These are phyloP conservation scores for Neoitamus cyanurus DNA, from an alignment of 2,888 invertebrate genomes.

Conservation along the genomic window DNA sequence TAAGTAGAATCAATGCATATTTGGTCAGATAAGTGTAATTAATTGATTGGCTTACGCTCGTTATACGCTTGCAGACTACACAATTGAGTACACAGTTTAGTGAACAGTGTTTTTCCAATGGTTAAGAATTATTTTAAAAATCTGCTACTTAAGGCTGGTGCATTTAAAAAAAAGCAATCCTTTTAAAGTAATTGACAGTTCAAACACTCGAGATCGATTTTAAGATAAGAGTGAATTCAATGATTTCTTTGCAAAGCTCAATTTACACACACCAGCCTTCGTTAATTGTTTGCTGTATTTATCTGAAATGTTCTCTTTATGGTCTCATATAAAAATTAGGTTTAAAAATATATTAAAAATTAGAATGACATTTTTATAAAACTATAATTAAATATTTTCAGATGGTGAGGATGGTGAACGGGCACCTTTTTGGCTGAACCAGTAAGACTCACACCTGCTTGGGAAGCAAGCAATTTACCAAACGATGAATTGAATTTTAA, in stretches of 20 bases:
- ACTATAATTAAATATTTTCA: constrained; percentile 33
- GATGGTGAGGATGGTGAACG: constrained; percentile 66
- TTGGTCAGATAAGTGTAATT: neutral
- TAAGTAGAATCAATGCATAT: neutral
- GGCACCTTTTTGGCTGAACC: constrained; percentile 74
- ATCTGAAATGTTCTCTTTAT: no score
- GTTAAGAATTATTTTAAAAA: no score
- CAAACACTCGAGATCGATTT: neutral
- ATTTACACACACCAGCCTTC: no score
- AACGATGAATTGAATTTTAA: constrained; percentile 87
- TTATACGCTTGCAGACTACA: neutral
- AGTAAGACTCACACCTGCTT: constrained; percentile 86
- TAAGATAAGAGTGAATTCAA: neutral
- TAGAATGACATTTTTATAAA: neutral
- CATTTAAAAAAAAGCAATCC: neutral
- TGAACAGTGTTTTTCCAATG: no score
- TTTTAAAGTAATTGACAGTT: neutral
- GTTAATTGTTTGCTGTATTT: neutral
- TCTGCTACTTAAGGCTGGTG: no score
- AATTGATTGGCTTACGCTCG: neutral
- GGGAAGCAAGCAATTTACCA: constrained; percentile 86
- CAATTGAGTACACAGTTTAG: no score
- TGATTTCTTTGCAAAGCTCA: neutral
- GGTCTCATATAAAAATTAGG: no score
- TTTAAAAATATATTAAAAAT: no score